These are phyloP conservation scores for Hyles vespertilio DNA, from an alignment of 1,140 invertebrate species.

Conservation along the genomic window DNA sequence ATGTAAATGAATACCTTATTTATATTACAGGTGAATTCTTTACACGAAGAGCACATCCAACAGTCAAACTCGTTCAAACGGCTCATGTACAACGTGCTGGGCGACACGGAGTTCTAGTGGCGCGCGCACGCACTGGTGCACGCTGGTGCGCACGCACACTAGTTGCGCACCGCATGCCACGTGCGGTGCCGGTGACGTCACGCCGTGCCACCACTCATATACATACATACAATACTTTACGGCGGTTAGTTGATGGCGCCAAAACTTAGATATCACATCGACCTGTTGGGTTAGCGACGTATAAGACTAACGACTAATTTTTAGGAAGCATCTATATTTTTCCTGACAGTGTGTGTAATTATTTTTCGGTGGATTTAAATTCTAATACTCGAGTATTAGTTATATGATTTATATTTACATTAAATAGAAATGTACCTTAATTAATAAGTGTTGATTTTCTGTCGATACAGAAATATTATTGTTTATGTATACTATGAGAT, in stretches of 20 bases:
- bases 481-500: conserved; percentile 64
- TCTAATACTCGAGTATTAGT: conserved; percentile 76
- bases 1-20: not conserved
- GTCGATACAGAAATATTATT: conserved; percentile 64
- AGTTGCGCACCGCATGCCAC: not conserved
- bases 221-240: conserved; percentile 30
- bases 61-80: conserved; percentile 94
- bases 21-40: conserved; percentile 76
- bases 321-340: conserved; percentile 49
- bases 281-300: conserved; percentile 48
- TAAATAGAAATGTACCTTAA: conserved; percentile 70
- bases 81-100: conserved; percentile 92
- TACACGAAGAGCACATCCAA: conserved; percentile 87
- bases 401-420: conserved; percentile 62
- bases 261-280: conserved; percentile 25
- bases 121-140: conserved; percentile 17
- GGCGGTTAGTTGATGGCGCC: conserved; percentile 38
- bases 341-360: conserved; percentile 62
- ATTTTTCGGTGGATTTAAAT: conserved; percentile 69
- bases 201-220: conserved; percentile 2
- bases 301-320: conserved; percentile 69
- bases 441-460: conserved; percentile 72
- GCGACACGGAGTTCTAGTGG: conserved; percentile 84
- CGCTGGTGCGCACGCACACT: not conserved
- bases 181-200: not conserved